Evolutionary conservation across 2,797 vertebrate species (phyloP).

Genomic region (Zenarchopterus dispar): DNA sequence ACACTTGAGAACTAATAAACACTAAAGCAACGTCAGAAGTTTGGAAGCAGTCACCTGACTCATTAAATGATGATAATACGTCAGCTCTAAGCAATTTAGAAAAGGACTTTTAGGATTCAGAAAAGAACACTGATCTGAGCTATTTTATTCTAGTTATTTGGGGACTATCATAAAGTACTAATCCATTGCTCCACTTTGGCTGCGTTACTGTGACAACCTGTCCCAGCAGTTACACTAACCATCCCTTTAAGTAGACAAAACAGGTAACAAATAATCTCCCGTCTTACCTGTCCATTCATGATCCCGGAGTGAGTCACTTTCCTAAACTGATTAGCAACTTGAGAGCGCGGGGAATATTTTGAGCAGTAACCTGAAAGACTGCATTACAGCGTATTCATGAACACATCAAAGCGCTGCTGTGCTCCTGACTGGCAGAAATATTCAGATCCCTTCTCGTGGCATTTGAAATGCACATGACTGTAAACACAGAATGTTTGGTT

Average conservation of each 20-base stretch:
- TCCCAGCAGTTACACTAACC: slow-evolving; percentile 2
- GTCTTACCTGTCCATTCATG: slow-evolving; percentile 9
- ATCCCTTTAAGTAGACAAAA: slow-evolving; percentile 1
- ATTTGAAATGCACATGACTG: slow-evolving; percentile 16
- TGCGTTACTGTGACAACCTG: slow-evolving; percentile 26
- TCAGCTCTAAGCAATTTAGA: slow-evolving; percentile 23
- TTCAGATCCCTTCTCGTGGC: slow-evolving; percentile 35
- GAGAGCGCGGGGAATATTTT: background rate
- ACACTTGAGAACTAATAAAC: background rate
- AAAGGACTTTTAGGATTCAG: slow-evolving; percentile 28
- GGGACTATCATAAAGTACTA: slow-evolving; percentile 4
- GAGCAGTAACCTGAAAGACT: slow-evolving; percentile 50
- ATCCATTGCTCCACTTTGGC: background rate
- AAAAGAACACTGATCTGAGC: slow-evolving; percentile 14
- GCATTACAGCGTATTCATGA: slow-evolving; percentile 37
- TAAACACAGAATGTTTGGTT: slow-evolving; percentile 5
- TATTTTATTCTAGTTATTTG: slow-evolving; percentile 30
- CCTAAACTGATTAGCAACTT: background rate
- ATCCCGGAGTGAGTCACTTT: slow-evolving; percentile 8
- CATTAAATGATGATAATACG: slow-evolving; percentile 15
- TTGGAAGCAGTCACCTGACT: slow-evolving; percentile 20
- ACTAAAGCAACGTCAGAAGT: background rate
- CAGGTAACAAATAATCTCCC: slow-evolving; percentile 3
- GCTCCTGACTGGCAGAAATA: slow-evolving; percentile 18
- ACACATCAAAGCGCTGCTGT: background rate